Evolutionary conservation across 2,888 invertebrate genomes (phyloP).

Genomic region (Drosophila formosana): DNA sequence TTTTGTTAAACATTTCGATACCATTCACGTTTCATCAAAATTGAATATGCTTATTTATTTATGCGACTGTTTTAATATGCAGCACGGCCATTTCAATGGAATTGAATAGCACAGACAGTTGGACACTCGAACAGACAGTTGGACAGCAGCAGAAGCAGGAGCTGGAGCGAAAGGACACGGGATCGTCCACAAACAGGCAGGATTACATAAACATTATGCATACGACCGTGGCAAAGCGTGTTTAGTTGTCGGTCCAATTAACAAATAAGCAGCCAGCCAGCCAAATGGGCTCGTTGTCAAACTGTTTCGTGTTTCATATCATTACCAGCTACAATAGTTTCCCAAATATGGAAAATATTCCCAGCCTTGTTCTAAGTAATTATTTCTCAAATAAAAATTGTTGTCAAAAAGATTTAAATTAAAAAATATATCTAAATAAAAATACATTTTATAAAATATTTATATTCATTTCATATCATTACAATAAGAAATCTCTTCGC

Average conservation of each 20-base stretch:
- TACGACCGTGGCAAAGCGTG: constrained; percentile 23
- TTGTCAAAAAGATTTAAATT: too few species aligned
- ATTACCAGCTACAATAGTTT: constrained; percentile 27
- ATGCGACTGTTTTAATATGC: constrained; percentile 75
- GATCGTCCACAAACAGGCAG: constrained; percentile 22
- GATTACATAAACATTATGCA: constrained; percentile 42
- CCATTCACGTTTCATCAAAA: constrained; percentile 77
- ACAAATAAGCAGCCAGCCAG: constrained; percentile 53
- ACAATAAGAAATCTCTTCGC: too few species aligned
- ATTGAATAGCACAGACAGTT: constrained; percentile 19
- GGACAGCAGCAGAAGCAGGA: neutral
- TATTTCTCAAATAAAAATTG: neutral
- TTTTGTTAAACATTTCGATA: constrained; percentile 78
- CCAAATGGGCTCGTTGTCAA: constrained; percentile 15
- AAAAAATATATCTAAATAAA: too few species aligned
- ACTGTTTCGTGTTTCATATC: constrained; percentile 37
- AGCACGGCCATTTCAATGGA: constrained; percentile 45
- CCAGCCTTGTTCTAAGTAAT: neutral
- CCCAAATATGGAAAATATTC: constrained; percentile 7
- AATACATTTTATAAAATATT: too few species aligned
- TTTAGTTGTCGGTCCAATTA: constrained; percentile 41
- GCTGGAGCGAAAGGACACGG: neutral
- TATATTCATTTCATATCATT: too few species aligned
- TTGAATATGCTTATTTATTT: constrained; percentile 79
- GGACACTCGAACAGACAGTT: constrained; percentile 3